Evolutionary conservation across 2,113 vertebrate genomes (phyloP), one percentile per base, ranked within the genome.

Genomic region (Romanogobio albipinnatus): DNA sequence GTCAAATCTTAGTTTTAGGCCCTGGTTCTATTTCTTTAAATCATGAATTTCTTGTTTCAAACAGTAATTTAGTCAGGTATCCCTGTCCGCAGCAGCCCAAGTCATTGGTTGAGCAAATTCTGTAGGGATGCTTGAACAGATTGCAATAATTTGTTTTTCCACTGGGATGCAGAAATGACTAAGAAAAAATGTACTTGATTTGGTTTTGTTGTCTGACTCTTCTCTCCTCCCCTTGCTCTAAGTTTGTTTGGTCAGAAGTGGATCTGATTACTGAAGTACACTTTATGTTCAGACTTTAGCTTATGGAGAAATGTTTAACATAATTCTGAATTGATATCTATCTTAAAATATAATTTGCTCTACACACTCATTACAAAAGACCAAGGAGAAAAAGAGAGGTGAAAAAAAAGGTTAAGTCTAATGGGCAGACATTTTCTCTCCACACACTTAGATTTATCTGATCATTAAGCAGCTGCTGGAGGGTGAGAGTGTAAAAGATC

Each of bases 391-490:
- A 90, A 84, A 91, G 89, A 88, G 89, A 87, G 56, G 84, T n/a
- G 88, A 91, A 62, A 86, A 90, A 70, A 47, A 89, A 91, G 82
- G 19, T 47, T 94, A 94, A 94, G 93, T 95, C 95, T 96, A 96
- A 96, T 96, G 95, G 94, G 94, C 94, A 91, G 91, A 89, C 89
- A 43, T 85, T 84, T 88, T 82, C 86, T 91, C 92, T 88, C 94
- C 92, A 94, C 95, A 91, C 94, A 93, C 94, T 19, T 59, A 78
- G n/a, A 61, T 81, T 51, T 33, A 45, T 81, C 61, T 47, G 92
- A 92, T 94, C 94, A 95, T 95, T 94, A 93, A 92, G 93, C 94
- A 94, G 92, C 95, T 94, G 95, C 95, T 95, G 94, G 93, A 95
- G 92, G 95, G 94, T 94, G 93, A 94, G 91, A 94, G 94, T 91